Percentiles rank a stretch among this genome's conserved stretches.
phyloP scores from a whole-genome alignment of 2,888 invertebrate genomes.

The Brachypalpus laphriformis region DNA sequence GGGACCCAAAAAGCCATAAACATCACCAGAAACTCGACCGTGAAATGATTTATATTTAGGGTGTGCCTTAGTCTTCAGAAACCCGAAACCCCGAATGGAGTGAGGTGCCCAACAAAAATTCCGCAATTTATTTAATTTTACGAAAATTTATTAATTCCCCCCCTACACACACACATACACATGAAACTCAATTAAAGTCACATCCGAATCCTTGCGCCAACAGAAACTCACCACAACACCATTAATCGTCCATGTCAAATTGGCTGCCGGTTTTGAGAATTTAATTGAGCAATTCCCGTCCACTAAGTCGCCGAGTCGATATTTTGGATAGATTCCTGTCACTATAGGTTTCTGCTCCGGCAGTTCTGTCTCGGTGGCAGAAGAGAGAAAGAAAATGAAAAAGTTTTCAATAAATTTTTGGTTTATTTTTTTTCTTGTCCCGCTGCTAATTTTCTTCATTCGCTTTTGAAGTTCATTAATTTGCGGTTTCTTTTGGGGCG shows the following conservation, averaged over 20 bases:
- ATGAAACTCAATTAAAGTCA: slow-evolving; percentile 40
- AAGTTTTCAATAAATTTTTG: slow-evolving; percentile 61
- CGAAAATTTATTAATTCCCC: slow-evolving; percentile 12
- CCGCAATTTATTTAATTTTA: slow-evolving; percentile 20
- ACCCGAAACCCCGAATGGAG: not conserved
- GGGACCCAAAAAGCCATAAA: slow-evolving; percentile 34
- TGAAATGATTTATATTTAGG: slow-evolving; percentile 60
- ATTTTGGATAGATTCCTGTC: slow-evolving; percentile 84
- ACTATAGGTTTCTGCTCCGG: slow-evolving; percentile 84
- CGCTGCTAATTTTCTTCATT: slow-evolving; percentile 58
- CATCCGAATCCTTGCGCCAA: not conserved
- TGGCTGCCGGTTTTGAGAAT: slow-evolving; percentile 85
- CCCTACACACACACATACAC: not conserved
- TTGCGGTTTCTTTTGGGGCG: slow-evolving; percentile 74
- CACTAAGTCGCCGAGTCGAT: slow-evolving; percentile 84
- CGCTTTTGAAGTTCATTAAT: slow-evolving; percentile 78
- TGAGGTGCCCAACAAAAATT: not conserved
- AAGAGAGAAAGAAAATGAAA: slow-evolving; percentile 55
- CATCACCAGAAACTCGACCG: slow-evolving; percentile 58
- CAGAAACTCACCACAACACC: slow-evolving; percentile 83
- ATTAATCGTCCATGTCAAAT: slow-evolving; percentile 86
- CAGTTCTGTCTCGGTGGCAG: slow-evolving; percentile 81
- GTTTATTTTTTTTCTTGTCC: not conserved
- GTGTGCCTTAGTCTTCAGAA: not conserved
- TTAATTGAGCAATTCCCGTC: slow-evolving; percentile 85